Evolutionary conservation across 2,797 vertebrate species (phyloP).

Genomic region (Kryptolebias ocellatus): DNA sequence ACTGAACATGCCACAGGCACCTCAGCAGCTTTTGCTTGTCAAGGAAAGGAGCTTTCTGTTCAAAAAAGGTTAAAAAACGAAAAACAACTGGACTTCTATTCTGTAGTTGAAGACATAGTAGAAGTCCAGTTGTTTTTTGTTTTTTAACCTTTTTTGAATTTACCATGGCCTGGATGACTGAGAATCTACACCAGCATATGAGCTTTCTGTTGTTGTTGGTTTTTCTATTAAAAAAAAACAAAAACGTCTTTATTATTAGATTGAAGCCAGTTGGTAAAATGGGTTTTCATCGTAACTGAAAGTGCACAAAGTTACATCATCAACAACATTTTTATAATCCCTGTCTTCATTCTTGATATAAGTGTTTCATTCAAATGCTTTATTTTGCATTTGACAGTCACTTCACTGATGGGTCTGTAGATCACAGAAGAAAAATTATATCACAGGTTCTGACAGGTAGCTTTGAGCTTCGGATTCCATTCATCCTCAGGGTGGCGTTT

Average conservation of each 20-base stretch:
- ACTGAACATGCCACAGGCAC: constrained; percentile 50
- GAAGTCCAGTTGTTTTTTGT: no score
- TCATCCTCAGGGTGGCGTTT: constrained; percentile 37
- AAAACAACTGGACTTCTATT: no score
- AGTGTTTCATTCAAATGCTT: no score
- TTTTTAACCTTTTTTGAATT: no score
- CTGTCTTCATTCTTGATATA: no score
- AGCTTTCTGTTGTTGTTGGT: not conserved
- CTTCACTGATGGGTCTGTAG: not conserved
- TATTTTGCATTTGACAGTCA: no score
- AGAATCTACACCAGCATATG: not conserved
- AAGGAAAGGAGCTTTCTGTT: not conserved
- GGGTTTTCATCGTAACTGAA: not conserved
- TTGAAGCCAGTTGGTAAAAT: not conserved
- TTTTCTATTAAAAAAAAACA: not conserved
- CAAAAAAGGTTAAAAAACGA: no score
- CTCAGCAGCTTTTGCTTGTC: constrained; percentile 25
- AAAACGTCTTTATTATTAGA: not conserved
- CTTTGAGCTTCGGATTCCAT: constrained; percentile 35
- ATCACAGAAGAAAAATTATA: not conserved
- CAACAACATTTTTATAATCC: no score
- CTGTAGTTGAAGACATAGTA: no score
- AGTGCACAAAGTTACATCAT: constrained; percentile 11
- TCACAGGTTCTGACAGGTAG: constrained; percentile 24
- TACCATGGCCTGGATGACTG: no score